These are phyloP conservation scores for Tapirus indicus DNA, from an alignment of 2,797 vertebrate genomes.

Conservation along the genomic window DNA sequence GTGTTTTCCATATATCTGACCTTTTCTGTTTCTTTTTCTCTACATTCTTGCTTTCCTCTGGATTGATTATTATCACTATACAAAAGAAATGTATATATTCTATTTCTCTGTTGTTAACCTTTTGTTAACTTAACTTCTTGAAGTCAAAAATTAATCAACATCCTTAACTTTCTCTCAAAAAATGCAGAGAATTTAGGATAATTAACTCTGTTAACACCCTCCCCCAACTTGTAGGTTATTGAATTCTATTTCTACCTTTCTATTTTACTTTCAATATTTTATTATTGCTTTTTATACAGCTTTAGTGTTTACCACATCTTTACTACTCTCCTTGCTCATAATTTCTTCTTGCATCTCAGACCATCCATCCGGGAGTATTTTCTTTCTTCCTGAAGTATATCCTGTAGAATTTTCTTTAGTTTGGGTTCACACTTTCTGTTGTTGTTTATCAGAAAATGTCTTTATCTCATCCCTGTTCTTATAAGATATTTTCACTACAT, in stretches of 20 bases:
- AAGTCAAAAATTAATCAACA: background rate
- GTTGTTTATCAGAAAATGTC: background rate
- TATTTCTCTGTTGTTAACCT: background rate
- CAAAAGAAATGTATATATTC: background rate
- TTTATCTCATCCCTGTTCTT: background rate
- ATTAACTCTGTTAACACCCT: background rate
- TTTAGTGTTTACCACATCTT: background rate
- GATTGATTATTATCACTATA: background rate
- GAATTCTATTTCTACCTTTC: constrained; percentile 8
- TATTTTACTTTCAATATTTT: background rate
- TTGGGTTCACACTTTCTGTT: background rate
- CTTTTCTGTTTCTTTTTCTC: constrained; percentile 5
- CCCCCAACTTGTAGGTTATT: background rate
- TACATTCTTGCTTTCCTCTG: background rate
- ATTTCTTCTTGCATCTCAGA: background rate
- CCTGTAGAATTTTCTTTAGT: background rate
- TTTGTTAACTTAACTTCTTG: background rate
- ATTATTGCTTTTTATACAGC: background rate
- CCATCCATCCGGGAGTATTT: background rate
- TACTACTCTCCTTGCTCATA: background rate
- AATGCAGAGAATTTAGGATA: background rate
- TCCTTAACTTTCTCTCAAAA: background rate
- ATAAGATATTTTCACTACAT: background rate
- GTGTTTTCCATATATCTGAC: background rate
- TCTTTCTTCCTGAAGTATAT: background rate